Conservation (phyloP, 2,888 invertebrate genomes). For the Idaea biselata region DNA sequence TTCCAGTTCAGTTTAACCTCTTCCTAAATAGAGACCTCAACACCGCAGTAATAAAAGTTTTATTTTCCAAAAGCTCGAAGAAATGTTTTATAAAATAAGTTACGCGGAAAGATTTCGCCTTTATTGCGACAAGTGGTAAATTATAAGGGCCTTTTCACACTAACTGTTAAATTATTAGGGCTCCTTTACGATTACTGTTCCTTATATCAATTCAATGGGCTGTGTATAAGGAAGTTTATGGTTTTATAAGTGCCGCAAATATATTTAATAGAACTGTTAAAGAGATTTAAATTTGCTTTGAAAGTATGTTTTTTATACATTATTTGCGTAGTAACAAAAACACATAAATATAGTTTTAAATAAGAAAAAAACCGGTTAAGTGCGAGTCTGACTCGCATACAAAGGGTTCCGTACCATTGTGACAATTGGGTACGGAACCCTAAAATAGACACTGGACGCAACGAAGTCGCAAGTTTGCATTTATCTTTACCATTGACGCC, state of each 20-base stretch:
- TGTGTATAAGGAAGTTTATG: background rate
- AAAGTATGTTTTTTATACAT: too few relatives aligned
- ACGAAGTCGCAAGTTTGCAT: too few relatives aligned
- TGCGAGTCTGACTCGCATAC: too few relatives aligned
- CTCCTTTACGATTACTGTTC: background rate
- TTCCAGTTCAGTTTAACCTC: too few relatives aligned
- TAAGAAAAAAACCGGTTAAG: too few relatives aligned
- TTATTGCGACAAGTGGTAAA: conserved; percentile 1
- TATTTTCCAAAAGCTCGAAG: background rate
- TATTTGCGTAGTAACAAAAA: too few relatives aligned
- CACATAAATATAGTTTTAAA: too few relatives aligned
- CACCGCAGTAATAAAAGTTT: background rate
- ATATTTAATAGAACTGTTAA: background rate
- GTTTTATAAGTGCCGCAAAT: background rate
- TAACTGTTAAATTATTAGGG: background rate
- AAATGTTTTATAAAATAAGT: background rate
- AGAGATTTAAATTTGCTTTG: background rate
- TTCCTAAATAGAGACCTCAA: too few relatives aligned
- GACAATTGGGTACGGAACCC: too few relatives aligned
- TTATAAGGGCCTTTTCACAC: background rate
- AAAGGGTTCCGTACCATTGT: too few relatives aligned
- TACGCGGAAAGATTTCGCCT: background rate
- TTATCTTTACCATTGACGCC: too few relatives aligned
- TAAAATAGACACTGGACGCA: too few relatives aligned
- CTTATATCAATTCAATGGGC: background rate